Evolutionary conservation across 2,888 invertebrate genomes (phyloP).

Genomic region (Heliconius charithonia): DNA sequence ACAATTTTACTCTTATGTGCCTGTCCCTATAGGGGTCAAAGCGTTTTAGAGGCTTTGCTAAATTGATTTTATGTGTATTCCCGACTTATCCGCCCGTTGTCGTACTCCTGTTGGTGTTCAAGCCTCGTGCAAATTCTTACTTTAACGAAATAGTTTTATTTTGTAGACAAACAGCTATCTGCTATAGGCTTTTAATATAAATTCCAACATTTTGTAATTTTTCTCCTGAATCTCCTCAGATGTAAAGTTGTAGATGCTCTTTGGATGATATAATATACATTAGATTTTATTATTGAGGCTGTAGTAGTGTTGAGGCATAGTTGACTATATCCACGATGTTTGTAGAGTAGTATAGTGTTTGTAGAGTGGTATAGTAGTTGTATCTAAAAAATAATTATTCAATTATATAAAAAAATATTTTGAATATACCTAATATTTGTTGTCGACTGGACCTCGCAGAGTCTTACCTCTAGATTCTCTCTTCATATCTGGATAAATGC

Average conservation of each 20-base stretch:
- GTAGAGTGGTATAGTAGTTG: too few species aligned
- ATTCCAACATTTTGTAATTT: background rate
- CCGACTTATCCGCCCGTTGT: constrained; percentile 65
- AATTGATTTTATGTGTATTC: constrained; percentile 83
- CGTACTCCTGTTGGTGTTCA: constrained; percentile 55
- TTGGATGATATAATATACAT: too few species aligned
- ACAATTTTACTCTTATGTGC: constrained; percentile 58
- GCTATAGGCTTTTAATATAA: constrained; percentile 36
- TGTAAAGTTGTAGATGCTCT: too few species aligned
- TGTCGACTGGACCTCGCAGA: background rate
- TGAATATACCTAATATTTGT: background rate
- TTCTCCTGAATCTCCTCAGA: background rate
- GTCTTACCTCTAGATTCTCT: too few species aligned
- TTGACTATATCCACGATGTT: background rate
- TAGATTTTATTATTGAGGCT: background rate
- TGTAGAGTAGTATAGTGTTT: background rate
- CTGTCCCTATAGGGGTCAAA: constrained; percentile 70
- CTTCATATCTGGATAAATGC: background rate
- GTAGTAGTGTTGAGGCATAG: background rate
- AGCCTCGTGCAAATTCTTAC: constrained; percentile 61
- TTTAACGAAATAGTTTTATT: constrained; percentile 61
- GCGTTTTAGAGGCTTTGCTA: constrained; percentile 77
- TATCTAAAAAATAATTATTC: too few species aligned
- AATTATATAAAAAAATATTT: too few species aligned
- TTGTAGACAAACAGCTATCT: constrained; percentile 51